Conservation (phyloP, 2,113 vertebrate species). For the Bubo bubo region DNA sequence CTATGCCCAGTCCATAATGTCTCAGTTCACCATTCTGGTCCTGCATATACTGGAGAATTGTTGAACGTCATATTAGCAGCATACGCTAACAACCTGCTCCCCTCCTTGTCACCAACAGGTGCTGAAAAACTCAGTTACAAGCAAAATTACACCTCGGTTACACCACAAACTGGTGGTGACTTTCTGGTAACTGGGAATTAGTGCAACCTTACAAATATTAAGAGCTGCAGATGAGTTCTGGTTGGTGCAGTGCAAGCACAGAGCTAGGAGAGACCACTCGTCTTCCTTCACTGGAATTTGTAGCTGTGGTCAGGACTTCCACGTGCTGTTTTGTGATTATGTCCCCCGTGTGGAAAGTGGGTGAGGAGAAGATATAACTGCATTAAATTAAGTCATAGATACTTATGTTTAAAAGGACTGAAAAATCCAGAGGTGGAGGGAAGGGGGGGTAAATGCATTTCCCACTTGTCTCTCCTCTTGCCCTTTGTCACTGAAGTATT, state of each 20-base stretch:
- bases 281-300: background rate
- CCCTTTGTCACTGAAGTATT: background rate
- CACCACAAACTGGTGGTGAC: background rate
- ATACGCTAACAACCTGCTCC: background rate
- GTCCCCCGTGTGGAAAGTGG: fast-evolving
- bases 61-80: background rate
- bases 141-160: background rate
- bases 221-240: background rate
- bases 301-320: background rate
- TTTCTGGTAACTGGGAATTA: background rate
- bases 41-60: background rate
- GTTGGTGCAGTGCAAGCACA: background rate
- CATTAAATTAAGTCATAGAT: background rate
- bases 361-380: background rate
- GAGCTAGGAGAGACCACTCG: background rate
- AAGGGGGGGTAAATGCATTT: background rate
- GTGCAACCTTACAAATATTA: background rate
- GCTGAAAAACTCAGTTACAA: background rate
- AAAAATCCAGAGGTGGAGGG: background rate
- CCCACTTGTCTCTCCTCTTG: background rate
- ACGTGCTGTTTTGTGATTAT: too few species aligned
- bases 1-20: background rate
- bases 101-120: background rate
- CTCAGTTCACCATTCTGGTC: background rate
- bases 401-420: background rate